Conservation (phyloP, 2,888 invertebrate genomes). For the Blastobasis adustella region DNA sequence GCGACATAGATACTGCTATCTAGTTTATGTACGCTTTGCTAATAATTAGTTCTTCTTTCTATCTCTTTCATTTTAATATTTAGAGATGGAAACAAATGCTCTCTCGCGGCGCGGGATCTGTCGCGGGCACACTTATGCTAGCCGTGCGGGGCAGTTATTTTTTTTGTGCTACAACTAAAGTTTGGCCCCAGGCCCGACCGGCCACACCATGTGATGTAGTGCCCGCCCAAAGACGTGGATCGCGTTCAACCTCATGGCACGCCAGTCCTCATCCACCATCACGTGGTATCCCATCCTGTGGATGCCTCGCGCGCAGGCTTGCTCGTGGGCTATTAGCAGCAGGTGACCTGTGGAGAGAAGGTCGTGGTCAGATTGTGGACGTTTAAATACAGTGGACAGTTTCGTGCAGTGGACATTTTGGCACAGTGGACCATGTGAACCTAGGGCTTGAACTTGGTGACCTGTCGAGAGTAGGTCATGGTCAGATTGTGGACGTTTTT, state of each 20-base stretch:
- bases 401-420: not conserved
- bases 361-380: not conserved
- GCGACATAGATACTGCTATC: too few relatives aligned
- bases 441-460: too few relatives aligned
- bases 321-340: constrained; percentile 84
- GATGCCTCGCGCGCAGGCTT: constrained; percentile 82
- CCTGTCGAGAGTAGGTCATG: too few relatives aligned
- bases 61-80: too few relatives aligned
- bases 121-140: too few relatives aligned
- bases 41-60: too few relatives aligned
- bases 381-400: not conserved
- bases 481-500: too few relatives aligned
- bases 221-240: constrained; percentile 49
- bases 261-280: constrained; percentile 41
- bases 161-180: constrained; percentile 12
- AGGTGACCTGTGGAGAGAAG: constrained; percentile 78
- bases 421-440: too few relatives aligned
- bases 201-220: constrained; percentile 52
- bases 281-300: constrained; percentile 43
- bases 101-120: too few relatives aligned
- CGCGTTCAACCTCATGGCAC: constrained; percentile 25
- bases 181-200: constrained; percentile 37
- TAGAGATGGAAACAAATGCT: too few relatives aligned
- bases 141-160: not conserved
- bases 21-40: too few relatives aligned